Conservation (phyloP, 37 sponge, comb jelly and placozoan species). For the Chondrilla cf. caribensis region DNA sequence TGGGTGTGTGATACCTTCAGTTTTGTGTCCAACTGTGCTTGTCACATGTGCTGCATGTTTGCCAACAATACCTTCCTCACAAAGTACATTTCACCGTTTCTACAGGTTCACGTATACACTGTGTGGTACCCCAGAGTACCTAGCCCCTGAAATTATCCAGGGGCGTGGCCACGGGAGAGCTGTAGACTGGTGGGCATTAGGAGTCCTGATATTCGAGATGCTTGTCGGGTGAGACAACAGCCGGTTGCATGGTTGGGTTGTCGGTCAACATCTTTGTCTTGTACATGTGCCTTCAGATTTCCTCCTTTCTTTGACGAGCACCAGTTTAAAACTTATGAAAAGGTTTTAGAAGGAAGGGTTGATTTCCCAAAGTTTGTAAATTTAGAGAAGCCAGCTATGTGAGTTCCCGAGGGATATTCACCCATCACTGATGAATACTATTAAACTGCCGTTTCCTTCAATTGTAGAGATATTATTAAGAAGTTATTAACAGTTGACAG, state of each 20-base stretch:
- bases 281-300: constrained; percentile 43
- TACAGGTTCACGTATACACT: constrained; percentile 75
- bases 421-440: not conserved
- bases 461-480: constrained; percentile 74
- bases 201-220: constrained; percentile 94
- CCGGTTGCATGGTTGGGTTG: not conserved
- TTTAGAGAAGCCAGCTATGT: constrained; percentile 12
- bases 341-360: constrained; percentile 77
- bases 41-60: no score
- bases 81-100: not conserved
- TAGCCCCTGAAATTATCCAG: constrained; percentile 97
- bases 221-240: constrained; percentile 83
- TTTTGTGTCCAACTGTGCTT: no score
- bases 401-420: not conserved
- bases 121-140: constrained; percentile 96
- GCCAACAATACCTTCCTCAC: no score
- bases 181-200: constrained; percentile 98
- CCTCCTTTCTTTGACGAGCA: constrained; percentile 97
- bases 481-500: constrained; percentile 72
- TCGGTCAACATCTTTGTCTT: not conserved
- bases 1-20: no score
- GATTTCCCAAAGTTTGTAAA: constrained; percentile 78
- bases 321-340: constrained; percentile 91
- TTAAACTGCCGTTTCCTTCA: not conserved
- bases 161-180: constrained; percentile 90